Conservation (phyloP, 2,888 invertebrate genomes). For the Drosophila pseudotalamancana region DNA sequence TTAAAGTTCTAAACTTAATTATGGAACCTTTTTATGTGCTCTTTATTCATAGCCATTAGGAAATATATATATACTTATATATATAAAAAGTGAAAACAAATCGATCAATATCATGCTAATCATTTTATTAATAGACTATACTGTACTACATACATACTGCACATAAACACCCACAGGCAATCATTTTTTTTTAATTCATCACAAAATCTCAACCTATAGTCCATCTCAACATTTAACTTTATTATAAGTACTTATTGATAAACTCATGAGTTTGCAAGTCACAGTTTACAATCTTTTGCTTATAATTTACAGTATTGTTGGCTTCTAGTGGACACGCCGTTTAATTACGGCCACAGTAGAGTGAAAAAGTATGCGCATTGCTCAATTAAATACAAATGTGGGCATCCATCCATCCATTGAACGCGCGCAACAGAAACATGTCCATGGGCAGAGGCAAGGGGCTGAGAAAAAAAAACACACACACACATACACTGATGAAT, state of each 20-base stretch:
- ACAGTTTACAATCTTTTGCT: conserved; percentile 7
- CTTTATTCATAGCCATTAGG: too few relatives aligned
- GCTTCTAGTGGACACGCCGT: conserved; percentile 34
- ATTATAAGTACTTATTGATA: not conserved
- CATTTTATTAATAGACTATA: too few relatives aligned
- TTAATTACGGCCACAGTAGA: conserved; percentile 57
- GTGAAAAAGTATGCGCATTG: conserved; percentile 64
- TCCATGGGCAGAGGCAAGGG: conserved; percentile 14
- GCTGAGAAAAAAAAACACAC: conserved; percentile 10
- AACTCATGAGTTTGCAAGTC: conserved; percentile 1
- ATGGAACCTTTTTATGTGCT: too few relatives aligned
- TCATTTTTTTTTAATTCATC: too few relatives aligned
- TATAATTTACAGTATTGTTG: conserved; percentile 19
- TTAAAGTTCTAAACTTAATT: too few relatives aligned
- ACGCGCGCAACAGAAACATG: conserved; percentile 34
- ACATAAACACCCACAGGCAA: too few relatives aligned
- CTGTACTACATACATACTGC: too few relatives aligned
- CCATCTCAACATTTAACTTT: not conserved
- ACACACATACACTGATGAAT: not conserved
- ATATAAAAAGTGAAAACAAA: not conserved
- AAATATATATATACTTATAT: too few relatives aligned
- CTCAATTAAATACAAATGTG: conserved; percentile 77
- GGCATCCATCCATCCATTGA: conserved; percentile 69
- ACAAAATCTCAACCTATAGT: too few relatives aligned
- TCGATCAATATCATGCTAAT: too few relatives aligned